Percentiles rank a stretch among this genome's conserved stretches.
Evolutionary conservation across 2,113 vertebrate genomes (phyloP).

Genomic region (Cavia aperea): DNA sequence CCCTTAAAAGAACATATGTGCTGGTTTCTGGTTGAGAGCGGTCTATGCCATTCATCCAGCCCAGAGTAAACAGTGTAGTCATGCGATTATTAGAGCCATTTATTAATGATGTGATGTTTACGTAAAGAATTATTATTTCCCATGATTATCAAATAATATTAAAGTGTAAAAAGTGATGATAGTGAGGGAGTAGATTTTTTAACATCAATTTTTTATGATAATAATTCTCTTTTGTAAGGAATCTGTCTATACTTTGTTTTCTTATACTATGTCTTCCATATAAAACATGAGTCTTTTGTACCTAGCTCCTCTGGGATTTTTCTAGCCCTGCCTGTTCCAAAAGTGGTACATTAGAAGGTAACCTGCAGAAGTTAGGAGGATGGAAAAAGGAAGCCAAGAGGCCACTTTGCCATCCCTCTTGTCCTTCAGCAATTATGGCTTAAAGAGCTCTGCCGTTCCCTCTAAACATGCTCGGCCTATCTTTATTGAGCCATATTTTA

Average conservation of each 20-base stretch:
- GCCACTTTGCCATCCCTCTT: neutral
- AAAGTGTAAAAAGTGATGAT: neutral
- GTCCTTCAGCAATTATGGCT: neutral
- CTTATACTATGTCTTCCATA: neutral
- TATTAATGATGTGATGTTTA: constrained; percentile 20
- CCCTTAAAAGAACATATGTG: constrained; percentile 13
- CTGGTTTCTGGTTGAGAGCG: neutral
- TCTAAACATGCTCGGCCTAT: neutral
- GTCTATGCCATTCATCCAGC: neutral
- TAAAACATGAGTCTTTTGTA: constrained; percentile 1
- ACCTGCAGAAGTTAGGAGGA: neutral
- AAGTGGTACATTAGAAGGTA: neutral
- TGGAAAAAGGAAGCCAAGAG: neutral
- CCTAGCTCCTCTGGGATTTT: neutral
- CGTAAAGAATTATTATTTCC: constrained; percentile 8
- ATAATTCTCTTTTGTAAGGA: constrained; percentile 14
- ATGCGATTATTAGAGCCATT: neutral
- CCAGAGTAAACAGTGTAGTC: neutral
- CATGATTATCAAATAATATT: neutral
- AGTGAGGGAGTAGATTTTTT: neutral
- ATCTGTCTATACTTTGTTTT: neutral
- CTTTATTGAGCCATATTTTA: neutral
- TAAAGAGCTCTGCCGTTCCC: neutral
- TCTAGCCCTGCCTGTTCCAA: neutral
- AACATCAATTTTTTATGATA: neutral